These are phyloP conservation scores for Cassiopea xamachana DNA, from an alignment of 30 jellyfish, hydroid and myxozoan species.

Conservation along the genomic window DNA sequence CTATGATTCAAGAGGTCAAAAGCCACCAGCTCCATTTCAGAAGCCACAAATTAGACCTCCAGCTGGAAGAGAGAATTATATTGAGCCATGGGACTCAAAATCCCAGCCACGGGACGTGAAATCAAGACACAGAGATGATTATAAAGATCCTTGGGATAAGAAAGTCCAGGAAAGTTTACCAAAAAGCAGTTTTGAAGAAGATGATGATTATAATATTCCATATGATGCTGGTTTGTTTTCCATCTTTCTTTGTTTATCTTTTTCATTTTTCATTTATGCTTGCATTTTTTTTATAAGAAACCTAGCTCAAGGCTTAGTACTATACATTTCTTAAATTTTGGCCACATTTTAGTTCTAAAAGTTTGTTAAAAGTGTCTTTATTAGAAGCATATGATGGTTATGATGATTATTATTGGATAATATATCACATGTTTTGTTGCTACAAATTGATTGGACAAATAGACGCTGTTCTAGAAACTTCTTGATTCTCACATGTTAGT, in stretches of 20 bases:
- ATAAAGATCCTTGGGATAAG: conserved; percentile 96
- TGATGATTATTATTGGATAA: too few species aligned
- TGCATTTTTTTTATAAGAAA: too few species aligned
- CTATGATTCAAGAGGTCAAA: conserved; percentile 45
- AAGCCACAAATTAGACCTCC: conserved; percentile 5
- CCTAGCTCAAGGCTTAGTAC: too few species aligned
- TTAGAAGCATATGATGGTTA: too few species aligned
- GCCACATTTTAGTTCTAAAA: too few species aligned
- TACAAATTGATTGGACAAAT: too few species aligned
- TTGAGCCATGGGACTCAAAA: conserved; percentile 96
- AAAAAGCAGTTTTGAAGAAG: conserved; percentile 85
- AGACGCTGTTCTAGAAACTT: too few species aligned
- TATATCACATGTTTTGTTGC: too few species aligned
- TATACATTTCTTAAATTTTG: too few species aligned
- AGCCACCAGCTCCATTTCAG: conserved; percentile 19
- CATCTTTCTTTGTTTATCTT: background rate
- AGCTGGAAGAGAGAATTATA: conserved; percentile 66
- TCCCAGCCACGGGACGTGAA: conserved; percentile 66
- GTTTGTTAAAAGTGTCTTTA: too few species aligned
- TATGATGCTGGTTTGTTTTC: conserved; percentile 77
- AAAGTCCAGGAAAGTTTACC: conserved; percentile 75
- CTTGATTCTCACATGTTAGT: too few species aligned
- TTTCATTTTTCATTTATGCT: background rate
- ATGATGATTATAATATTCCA: conserved; percentile 90
- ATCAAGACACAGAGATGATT: conserved; percentile 71